These are phyloP conservation scores for Drosophila pseudotakahashii DNA, from an alignment of 2,888 invertebrate species.

Conservation along the genomic window DNA sequence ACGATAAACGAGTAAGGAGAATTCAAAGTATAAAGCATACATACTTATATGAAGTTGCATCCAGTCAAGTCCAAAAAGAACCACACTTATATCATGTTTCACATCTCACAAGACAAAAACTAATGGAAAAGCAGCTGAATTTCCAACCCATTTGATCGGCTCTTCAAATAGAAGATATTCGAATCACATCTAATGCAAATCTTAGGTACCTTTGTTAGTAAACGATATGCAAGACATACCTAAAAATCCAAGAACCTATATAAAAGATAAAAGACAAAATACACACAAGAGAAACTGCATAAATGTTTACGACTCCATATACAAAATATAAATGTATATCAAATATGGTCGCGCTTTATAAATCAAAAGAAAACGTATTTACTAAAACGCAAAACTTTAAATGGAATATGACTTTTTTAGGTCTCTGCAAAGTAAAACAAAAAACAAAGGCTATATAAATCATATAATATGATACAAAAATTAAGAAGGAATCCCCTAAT, in stretches of 20 bases:
- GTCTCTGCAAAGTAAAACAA: conserved; percentile 21
- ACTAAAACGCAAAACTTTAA: conserved; percentile 43
- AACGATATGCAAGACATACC: conserved; percentile 54
- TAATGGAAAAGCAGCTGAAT: conserved; percentile 1
- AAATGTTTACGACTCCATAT: conserved; percentile 61
- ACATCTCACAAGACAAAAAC: conserved; percentile 56
- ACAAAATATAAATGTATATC: conserved; percentile 34
- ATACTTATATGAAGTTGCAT: conserved; percentile 29
- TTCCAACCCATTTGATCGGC: conserved; percentile 6
- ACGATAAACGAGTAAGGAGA: conserved; percentile 4
- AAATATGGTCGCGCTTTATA: conserved; percentile 57
- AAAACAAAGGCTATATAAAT: conserved; percentile 32
- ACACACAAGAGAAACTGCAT: conserved; percentile 42
- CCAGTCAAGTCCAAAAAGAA: conserved; percentile 49
- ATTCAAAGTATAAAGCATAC: conserved; percentile 13
- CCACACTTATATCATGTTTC: conserved; percentile 70
- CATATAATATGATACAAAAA: conserved; percentile 39
- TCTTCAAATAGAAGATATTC: conserved; percentile 4
- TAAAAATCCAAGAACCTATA: conserved; percentile 26
- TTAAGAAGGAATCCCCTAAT: conserved; percentile 22
- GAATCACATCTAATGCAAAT: conserved; percentile 60
- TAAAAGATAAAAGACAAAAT: conserved; percentile 10
- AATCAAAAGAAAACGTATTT: conserved; percentile 50
- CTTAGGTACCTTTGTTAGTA: conserved; percentile 68
- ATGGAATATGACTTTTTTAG: conserved; percentile 34